Evolutionary conservation across 2,113 vertebrate species (phyloP).

Genomic region (Ondatra zibethicus): DNA sequence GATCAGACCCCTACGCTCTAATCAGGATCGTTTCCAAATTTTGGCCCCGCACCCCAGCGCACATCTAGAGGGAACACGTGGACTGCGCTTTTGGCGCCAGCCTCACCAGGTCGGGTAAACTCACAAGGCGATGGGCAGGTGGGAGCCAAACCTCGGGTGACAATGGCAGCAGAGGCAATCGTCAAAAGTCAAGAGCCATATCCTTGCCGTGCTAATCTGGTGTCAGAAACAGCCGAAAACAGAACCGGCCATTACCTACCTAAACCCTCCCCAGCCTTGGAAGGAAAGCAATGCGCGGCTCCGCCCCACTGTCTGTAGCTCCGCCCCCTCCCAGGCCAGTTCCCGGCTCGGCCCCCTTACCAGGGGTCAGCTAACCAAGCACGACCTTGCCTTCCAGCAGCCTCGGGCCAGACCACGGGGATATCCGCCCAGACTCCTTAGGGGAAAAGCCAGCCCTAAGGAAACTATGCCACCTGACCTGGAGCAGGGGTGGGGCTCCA

Average conservation of each 20-base stretch:
- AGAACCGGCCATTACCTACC: not conserved
- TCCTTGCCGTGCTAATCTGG: constrained; percentile 15
- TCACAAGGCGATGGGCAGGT: not conserved
- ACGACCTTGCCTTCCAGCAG: not conserved
- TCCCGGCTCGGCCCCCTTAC: not conserved
- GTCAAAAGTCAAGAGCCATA: not conserved
- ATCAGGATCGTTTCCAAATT: not conserved
- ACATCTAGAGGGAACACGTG: not conserved
- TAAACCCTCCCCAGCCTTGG: not conserved
- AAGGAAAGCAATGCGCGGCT: not conserved
- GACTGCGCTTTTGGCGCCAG: not conserved
- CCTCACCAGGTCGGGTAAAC: not conserved
- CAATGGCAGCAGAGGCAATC: not conserved
- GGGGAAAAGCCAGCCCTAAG: not conserved
- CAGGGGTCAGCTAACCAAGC: not conserved
- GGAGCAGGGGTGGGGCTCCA: constrained; percentile 22
- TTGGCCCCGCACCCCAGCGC: not conserved
- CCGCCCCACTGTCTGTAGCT: not conserved
- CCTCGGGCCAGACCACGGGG: not conserved
- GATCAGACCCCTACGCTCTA: not conserved
- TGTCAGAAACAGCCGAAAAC: not conserved
- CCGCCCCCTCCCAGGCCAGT: not conserved
- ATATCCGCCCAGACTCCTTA: not conserved
- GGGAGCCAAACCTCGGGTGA: not conserved
- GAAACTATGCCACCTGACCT: not conserved